These are phyloP conservation scores for Cryptus armator DNA, from an alignment of 2,888 invertebrate genomes.

Conservation along the genomic window DNA sequence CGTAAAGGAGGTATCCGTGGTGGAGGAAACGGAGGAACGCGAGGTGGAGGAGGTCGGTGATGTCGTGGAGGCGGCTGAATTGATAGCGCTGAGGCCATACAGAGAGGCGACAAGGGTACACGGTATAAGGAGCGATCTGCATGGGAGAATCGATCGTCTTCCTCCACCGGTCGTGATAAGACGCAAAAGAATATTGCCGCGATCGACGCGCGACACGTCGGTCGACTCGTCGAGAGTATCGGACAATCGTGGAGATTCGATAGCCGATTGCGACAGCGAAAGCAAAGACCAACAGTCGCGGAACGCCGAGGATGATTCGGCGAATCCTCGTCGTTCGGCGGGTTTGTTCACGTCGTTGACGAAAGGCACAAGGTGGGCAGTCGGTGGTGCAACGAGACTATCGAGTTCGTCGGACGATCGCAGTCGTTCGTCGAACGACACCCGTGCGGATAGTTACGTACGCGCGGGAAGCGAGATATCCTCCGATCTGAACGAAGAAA, in stretches of 20 bases:
- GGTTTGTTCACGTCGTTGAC: conserved; percentile 58
- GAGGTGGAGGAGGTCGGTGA: conserved; percentile 65
- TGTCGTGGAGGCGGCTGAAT: conserved; percentile 71
- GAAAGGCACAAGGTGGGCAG: conserved; percentile 43
- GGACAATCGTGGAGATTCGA: conserved; percentile 51
- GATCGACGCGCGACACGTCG: conserved; percentile 70
- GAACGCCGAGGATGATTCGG: conserved; percentile 27
- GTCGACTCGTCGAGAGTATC: conserved; percentile 64
- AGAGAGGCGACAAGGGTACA: conserved; percentile 48
- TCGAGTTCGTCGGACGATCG: conserved; percentile 74
- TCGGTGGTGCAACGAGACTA: conserved; percentile 33
- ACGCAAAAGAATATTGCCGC: conserved; percentile 78
- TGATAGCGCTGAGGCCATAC: conserved; percentile 77
- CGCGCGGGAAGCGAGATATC: conserved; percentile 72
- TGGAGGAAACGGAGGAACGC: conserved; percentile 64
- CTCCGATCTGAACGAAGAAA: conserved; percentile 79
- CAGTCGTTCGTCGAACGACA: conserved; percentile 68
- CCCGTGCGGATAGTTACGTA: conserved; percentile 42
- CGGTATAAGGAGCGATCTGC: conserved; percentile 47
- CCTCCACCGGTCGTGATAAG: conserved; percentile 83
- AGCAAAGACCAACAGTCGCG: background rate
- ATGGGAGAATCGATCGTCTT: conserved; percentile 73
- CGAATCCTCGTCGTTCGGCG: conserved; percentile 10
- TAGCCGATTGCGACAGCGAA: background rate
- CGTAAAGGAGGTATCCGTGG: conserved; percentile 61